Evolutionary conservation across 2,797 vertebrate genomes (phyloP).

Genomic region (Schizopygopsis malacanthus): DNA sequence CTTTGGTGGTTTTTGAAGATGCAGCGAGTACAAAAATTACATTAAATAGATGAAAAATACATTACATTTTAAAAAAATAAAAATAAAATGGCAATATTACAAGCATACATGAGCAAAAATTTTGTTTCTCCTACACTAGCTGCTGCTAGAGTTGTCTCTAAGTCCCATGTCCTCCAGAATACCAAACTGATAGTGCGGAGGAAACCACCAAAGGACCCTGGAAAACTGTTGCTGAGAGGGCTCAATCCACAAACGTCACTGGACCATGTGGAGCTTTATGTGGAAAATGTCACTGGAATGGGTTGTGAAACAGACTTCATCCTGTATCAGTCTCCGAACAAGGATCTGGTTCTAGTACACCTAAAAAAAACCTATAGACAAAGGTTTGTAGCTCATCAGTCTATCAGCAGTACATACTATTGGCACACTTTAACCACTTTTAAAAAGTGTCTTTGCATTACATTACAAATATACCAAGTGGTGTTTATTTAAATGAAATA

Average conservation of each 20-base stretch:
- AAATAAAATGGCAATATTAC: neutral
- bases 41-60: neutral
- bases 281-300: constrained; percentile 74
- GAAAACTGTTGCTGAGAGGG: constrained; percentile 76
- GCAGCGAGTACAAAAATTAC: constrained; percentile 67
- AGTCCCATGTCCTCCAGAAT: constrained; percentile 72
- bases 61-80: neutral
- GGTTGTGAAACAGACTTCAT: constrained; percentile 49
- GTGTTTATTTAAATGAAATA: neutral
- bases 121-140: constrained; percentile 66
- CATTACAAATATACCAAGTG: neutral
- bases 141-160: constrained; percentile 75
- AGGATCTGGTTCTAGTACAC: constrained; percentile 72
- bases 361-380: constrained; percentile 66
- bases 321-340: constrained; percentile 58
- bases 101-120: neutral
- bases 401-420: neutral
- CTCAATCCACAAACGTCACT: constrained; percentile 63
- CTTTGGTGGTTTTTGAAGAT: constrained; percentile 78
- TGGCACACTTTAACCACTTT: neutral
- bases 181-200: constrained; percentile 69
- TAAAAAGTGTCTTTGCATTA: neutral
- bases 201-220: constrained; percentile 73
- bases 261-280: constrained; percentile 73
- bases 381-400: constrained; percentile 68